Conservation (phyloP, 2,113 vertebrate genomes). For the Toxostoma redivivum region DNA sequence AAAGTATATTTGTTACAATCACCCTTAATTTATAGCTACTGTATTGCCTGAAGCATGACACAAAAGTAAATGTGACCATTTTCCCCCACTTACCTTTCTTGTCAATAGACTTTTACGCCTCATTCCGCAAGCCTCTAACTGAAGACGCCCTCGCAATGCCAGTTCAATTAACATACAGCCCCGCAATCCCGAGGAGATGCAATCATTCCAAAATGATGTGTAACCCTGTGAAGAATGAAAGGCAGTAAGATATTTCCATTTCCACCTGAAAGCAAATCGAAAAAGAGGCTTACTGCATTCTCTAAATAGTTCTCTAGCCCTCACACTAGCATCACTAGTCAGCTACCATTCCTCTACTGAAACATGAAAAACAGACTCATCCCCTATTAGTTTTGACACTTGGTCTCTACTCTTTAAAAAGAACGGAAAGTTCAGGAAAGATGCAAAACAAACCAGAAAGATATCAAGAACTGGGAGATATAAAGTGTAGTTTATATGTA, state of each 20-base stretch:
- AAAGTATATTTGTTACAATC: background rate
- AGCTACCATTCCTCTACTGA: background rate
- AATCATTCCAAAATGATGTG: slow-evolving; percentile 96
- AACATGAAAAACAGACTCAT: background rate
- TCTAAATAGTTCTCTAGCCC: background rate
- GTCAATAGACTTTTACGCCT: slow-evolving; percentile 89
- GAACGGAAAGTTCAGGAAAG: background rate
- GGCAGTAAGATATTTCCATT: slow-evolving; percentile 13
- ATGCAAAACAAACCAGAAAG: background rate
- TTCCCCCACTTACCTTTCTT: slow-evolving; percentile 82
- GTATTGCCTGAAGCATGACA: background rate
- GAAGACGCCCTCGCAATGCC: slow-evolving; percentile 85
- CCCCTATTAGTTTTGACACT: background rate
- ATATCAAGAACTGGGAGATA: background rate
- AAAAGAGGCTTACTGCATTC: background rate
- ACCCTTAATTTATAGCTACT: background rate
- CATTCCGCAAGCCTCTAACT: slow-evolving; percentile 89
- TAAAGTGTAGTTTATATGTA: background rate
- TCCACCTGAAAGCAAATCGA: background rate
- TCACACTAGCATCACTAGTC: background rate
- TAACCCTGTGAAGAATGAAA: slow-evolving; percentile 79
- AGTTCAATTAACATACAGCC: slow-evolving; percentile 96
- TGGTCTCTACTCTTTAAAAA: background rate
- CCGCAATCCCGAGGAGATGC: slow-evolving; percentile 90
- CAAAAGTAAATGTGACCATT: background rate